Percentiles rank a stretch among this genome's conserved stretches.
Conservation (phyloP, 30 jellyfish, hydroid and myxozoan species). For the Catostylus mosaicus region DNA sequence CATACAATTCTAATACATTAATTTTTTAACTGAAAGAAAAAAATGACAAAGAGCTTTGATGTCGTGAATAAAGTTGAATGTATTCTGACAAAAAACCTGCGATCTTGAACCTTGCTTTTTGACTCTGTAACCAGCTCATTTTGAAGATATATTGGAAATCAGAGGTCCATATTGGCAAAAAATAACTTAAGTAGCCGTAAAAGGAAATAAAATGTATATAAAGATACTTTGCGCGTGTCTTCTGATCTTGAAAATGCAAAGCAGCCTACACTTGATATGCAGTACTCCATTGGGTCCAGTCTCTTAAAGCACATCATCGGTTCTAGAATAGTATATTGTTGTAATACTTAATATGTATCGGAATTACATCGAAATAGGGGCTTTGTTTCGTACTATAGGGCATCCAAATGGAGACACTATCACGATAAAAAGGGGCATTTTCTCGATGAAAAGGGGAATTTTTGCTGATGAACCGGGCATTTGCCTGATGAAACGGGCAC, state of each 20-base stretch:
- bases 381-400: too few species aligned
- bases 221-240: slow-evolving; percentile 33
- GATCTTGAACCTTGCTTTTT: background rate
- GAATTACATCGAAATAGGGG: too few species aligned
- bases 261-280: slow-evolving; percentile 71
- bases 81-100: background rate
- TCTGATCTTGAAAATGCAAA: slow-evolving; percentile 48
- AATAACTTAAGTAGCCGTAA: too few species aligned
- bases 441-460: background rate
- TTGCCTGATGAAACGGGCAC: background rate
- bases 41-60: too few species aligned
- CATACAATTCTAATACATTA: too few species aligned
- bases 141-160: background rate
- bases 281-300: slow-evolving; percentile 45
- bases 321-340: slow-evolving; percentile 7
- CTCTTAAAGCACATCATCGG: slow-evolving; percentile 38
- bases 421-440: background rate
- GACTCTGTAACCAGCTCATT: background rate
- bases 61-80: too few species aligned
- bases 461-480: background rate
- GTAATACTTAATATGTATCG: too few species aligned
- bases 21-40: too few species aligned
- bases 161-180: background rate
- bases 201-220: background rate
- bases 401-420: too few species aligned